Conservation (phyloP, 2,797 vertebrate genomes). For the Gadopsis bispinosus region DNA sequence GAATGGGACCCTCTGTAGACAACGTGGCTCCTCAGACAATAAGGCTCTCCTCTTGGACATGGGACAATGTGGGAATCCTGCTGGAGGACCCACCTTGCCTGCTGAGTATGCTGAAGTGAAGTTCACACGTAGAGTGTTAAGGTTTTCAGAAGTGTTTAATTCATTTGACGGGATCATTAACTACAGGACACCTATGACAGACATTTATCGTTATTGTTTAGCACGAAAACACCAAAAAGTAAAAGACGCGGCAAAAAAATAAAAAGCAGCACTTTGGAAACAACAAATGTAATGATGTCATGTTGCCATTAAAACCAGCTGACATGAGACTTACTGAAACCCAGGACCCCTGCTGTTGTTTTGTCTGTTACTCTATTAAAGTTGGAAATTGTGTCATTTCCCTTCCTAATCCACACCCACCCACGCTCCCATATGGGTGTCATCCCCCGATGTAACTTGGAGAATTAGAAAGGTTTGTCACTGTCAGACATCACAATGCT, state of each 20-base stretch:
- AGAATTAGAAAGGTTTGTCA: constrained; percentile 66
- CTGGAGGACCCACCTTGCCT: constrained; percentile 22
- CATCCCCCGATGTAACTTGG: constrained; percentile 73
- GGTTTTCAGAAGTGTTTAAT: background rate
- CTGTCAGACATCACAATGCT: constrained; percentile 78
- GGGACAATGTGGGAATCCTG: constrained; percentile 52
- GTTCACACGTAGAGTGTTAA: background rate
- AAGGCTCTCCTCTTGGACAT: constrained; percentile 39
- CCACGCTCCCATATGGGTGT: constrained; percentile 71
- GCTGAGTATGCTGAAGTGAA: constrained; percentile 39
- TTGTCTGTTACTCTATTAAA: constrained; percentile 62
- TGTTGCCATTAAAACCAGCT: constrained; percentile 14
- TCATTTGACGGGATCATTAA: constrained; percentile 11
- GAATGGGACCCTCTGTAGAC: constrained; percentile 71
- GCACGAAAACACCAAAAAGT: background rate
- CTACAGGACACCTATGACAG: background rate
- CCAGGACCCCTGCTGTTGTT: constrained; percentile 41
- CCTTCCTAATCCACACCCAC: constrained; percentile 74
- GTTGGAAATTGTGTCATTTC: constrained; percentile 78
- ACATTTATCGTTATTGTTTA: background rate
- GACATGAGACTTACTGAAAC: constrained; percentile 33
- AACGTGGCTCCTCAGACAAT: constrained; percentile 76
- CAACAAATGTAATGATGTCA: constrained; percentile 8
- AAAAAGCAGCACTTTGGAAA: background rate
- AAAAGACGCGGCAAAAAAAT: background rate